A percentile compares a stretch with the other conserved stretches of the same genome.
phyloP scores from a whole-genome alignment of 2,888 invertebrate species.

The Sepioteuthis lessoniana region DNA sequence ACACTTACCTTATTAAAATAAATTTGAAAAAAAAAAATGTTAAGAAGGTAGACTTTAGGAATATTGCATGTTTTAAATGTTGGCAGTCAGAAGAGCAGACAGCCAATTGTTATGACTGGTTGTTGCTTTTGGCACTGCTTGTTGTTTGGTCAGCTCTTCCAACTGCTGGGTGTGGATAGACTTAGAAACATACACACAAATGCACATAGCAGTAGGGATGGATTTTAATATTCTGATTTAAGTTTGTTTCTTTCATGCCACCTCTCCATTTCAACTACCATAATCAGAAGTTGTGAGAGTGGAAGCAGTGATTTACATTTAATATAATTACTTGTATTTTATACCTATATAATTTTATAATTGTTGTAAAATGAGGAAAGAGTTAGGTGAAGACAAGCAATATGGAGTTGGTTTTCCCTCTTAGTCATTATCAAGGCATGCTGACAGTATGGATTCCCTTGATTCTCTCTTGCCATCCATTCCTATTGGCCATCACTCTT shows the following conservation, averaged over 20 bases:
- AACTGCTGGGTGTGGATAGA: background rate
- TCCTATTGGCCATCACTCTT: no score
- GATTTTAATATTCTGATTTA: background rate
- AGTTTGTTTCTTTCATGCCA: background rate
- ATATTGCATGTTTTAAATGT: constrained; percentile 14
- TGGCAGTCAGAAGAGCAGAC: background rate
- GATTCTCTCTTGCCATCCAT: no score
- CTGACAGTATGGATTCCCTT: no score
- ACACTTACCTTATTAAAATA: background rate
- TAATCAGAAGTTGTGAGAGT: background rate
- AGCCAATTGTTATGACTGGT: background rate
- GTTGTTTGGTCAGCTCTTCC: background rate
- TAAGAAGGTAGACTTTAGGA: background rate
- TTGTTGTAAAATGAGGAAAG: background rate
- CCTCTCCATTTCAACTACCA: background rate
- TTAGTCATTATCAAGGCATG: no score
- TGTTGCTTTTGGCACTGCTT: background rate
- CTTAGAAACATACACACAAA: background rate
- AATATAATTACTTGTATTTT: background rate
- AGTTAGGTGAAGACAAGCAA: background rate
- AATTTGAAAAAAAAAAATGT: background rate
- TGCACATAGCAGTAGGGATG: background rate
- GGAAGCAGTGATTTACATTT: background rate
- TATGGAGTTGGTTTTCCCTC: background rate
- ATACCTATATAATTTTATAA: background rate